A percentile compares a stretch with the other conserved stretches of the same genome.
phyloP scores from a whole-genome alignment of 2,113 vertebrate species.

The Orcinus orca region DNA sequence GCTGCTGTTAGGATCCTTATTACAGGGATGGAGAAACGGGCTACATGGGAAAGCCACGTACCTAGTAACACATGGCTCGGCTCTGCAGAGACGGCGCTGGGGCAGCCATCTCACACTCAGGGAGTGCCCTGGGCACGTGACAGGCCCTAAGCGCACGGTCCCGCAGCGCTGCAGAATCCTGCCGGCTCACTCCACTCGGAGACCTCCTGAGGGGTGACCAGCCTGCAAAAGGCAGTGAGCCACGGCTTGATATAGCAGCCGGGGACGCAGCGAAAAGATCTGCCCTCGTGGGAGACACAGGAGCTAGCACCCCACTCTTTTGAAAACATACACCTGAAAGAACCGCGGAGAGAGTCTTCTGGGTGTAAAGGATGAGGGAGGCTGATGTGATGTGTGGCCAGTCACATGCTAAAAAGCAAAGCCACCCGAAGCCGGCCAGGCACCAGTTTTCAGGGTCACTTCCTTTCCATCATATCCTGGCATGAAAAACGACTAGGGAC shows the following conservation, averaged over 20 bases:
- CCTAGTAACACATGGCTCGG: background rate
- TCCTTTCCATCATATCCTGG: background rate
- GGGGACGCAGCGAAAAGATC: background rate
- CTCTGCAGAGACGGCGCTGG: background rate
- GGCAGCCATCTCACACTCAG: no score
- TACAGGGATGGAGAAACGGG: background rate
- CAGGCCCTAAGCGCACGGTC: background rate
- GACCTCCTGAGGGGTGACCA: rapidly evolving
- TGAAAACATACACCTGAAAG: background rate
- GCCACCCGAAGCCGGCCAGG: background rate
- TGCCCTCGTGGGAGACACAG: rapidly evolving
- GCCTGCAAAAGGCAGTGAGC: background rate
- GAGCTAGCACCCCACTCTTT: background rate
- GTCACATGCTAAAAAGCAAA: background rate
- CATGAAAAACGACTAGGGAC: background rate
- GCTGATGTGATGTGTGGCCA: background rate
- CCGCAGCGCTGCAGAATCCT: background rate
- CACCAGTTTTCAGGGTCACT: background rate
- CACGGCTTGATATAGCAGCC: rapidly evolving
- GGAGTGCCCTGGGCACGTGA: background rate
- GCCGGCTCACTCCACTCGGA: rapidly evolving
- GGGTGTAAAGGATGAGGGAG: background rate
- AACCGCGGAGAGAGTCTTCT: background rate
- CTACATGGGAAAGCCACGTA: rapidly evolving
- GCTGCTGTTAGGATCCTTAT: background rate